phyloP scores from a whole-genome alignment of 1,140 invertebrate genomes.

The Caenorhabditis tropicalis region DNA sequence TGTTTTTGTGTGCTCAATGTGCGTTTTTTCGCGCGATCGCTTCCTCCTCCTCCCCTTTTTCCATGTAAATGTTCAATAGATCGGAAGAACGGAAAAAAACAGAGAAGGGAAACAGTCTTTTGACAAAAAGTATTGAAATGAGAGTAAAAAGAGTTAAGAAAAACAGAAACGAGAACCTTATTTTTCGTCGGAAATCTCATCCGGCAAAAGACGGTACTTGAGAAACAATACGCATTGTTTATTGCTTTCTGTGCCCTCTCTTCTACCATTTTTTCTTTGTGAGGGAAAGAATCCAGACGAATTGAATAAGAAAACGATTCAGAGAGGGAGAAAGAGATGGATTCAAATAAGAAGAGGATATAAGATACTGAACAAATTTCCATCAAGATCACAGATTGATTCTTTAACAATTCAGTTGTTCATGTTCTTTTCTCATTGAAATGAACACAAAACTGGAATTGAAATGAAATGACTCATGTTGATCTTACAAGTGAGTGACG shows the following conservation, averaged over 20 bases:
- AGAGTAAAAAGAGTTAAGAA: background rate
- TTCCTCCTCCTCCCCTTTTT: background rate
- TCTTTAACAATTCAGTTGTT: background rate
- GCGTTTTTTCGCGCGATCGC: conserved; percentile 4
- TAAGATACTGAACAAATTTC: background rate
- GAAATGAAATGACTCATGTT: background rate
- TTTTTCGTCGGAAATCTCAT: conserved; percentile 29
- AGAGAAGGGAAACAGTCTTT: background rate
- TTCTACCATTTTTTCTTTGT: background rate
- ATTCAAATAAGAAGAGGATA: background rate
- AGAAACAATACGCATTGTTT: conserved; percentile 43
- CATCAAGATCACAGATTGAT: background rate
- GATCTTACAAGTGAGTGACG: background rate
- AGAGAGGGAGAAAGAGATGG: background rate
- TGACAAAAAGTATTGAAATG: background rate
- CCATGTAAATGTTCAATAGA: conserved; percentile 28
- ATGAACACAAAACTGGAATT: background rate
- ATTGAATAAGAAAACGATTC: background rate
- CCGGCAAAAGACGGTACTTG: conserved; percentile 25
- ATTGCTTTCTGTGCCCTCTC: background rate
- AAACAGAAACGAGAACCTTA: background rate
- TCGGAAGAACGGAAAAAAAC: background rate
- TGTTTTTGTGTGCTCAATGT: conserved; percentile 40
- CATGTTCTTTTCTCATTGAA: background rate
- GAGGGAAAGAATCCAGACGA: background rate